phyloP scores from a whole-genome alignment of 2,888 invertebrate species.

The Hyalella azteca region DNA sequence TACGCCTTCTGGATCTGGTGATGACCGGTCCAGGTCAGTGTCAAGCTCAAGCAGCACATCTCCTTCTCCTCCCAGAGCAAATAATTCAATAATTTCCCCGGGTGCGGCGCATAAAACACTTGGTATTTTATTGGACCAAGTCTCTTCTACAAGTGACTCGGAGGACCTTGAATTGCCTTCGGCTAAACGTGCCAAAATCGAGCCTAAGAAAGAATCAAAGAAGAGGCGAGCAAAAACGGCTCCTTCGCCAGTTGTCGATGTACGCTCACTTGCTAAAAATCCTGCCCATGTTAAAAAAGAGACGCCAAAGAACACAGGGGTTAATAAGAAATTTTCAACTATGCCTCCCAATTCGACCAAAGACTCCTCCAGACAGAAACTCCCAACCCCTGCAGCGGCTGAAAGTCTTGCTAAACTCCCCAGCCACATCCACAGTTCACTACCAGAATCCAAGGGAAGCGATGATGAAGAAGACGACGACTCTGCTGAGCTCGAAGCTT shows the following conservation, averaged over 20 bases:
- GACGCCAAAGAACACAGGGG: background rate
- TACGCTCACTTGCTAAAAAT: background rate
- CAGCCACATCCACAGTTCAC: background rate
- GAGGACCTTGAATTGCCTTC: background rate
- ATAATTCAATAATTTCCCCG: background rate
- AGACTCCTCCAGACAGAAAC: too few relatives aligned
- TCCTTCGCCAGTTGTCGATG: background rate
- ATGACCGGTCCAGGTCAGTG: background rate
- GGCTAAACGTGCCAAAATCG: background rate
- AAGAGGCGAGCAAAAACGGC: background rate
- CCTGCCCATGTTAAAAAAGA: background rate
- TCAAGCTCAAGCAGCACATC: slow-evolving; percentile 11
- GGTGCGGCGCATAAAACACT: background rate
- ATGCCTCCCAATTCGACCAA: too few relatives aligned
- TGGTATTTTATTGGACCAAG: background rate
- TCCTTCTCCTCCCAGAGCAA: background rate
- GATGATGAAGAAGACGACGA: background rate
- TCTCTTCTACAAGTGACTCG: slow-evolving; percentile 10
- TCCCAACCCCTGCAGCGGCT: too few relatives aligned
- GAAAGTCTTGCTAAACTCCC: too few relatives aligned
- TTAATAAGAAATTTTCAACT: too few relatives aligned
- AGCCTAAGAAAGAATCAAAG: slow-evolving; percentile 4
- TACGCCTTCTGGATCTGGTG: background rate
- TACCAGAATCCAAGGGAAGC: background rate
- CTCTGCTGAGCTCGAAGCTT: background rate